Evolutionary conservation across 2,888 invertebrate genomes (phyloP), one percentile per base, ranked within the genome.

Genomic region (Lysandra coridon): DNA sequence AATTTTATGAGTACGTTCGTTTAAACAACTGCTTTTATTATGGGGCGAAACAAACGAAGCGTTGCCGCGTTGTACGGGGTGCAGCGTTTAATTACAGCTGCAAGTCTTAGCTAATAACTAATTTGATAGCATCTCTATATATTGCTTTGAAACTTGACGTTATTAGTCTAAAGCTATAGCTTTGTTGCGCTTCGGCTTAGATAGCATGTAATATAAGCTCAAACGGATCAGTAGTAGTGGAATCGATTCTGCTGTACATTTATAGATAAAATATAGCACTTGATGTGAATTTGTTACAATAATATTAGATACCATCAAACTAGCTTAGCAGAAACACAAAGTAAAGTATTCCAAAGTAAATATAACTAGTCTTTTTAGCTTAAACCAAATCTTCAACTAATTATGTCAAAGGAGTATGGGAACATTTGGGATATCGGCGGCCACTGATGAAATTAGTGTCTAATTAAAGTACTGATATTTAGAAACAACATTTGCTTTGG

Each of bases 21-120:
- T 79, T 64, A 76, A 77, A 77, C 79, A 80, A 81, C 78, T 79
- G 80, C 78, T 75, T 79, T 79, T 81, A 81, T 53, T 79, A 78
- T 23, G 78, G 79, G 77, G 80, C 80, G 89, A 89, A 92, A 88
- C 87, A 87, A 90, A 88, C 89, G 90, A 87, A 88, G 89, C 88
- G 88, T 88, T 88, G 88, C 87, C 89, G 86, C 89, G 88, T 85
- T 84, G 83, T 84, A 84, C 84, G 83, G 82, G 83, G 82, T 81
- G 81, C 80, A 86, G 84, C 88, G 88, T 91, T 90, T 91, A 92
- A 92, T 92, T 91, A 91, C 90, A 88, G 88, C 86, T 85, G 86
- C 88, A 88, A 89, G 90, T 88, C 88, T 88, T 87, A 83, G 88
- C 89, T 91, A 90, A 92, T 91, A 83, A 88, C 89, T 91, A 90